Base-by-base conservation (phyloP, 1,140 invertebrate genomes). In the Cydia amplana region DNA sequence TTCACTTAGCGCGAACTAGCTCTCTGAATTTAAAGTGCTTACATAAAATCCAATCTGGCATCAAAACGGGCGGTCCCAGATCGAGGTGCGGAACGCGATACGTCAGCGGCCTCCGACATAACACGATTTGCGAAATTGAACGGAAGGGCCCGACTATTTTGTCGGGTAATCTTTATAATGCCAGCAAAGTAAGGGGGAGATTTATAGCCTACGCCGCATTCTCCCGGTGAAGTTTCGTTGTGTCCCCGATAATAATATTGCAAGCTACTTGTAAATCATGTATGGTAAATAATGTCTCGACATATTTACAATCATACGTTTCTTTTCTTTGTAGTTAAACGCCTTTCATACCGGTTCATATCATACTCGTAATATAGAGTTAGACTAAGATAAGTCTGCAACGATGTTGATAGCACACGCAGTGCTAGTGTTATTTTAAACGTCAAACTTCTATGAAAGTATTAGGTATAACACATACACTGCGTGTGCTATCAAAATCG, bases 61-160 rank as follows among this genome's bases (percentile, higher is more conserved):
- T 70, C 65, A 70, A 70, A 70, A 70, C 36, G 65, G 32, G 20
- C 18, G 65, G 65, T 23, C 32, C 28, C 28, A 36, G 65, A 70
- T 40, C 25, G 65, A 12, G 65, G 65, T n/a, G 10, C 16, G 65
- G 65, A 70, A 18, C 28, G 65, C 65, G 65, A 70, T 70, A 70
- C 65, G 65, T 70, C 65, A 70, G 65, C 65, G 65, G n/a, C 28
- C 65, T 63, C 51, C 72, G 78, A 78, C 74, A 73, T 73, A 77
- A 78, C 70, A 55, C 78, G 75, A 78, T 82, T 78, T 80, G 76
- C 73, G 77, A 78, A 82, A 82, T 78, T 77, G 78, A 78, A 79
- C 78, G 77, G 78, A 82, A 80, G 76, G 77, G 75, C 63, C 74
- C 72, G 67, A 70, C 65, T 70, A 70, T 70, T 70, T 70, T 70